A percentile compares a stretch with the other conserved stretches of the same genome.
phyloP scores from a whole-genome alignment of 2,888 invertebrate species.

The Ochropleura plecta region DNA sequence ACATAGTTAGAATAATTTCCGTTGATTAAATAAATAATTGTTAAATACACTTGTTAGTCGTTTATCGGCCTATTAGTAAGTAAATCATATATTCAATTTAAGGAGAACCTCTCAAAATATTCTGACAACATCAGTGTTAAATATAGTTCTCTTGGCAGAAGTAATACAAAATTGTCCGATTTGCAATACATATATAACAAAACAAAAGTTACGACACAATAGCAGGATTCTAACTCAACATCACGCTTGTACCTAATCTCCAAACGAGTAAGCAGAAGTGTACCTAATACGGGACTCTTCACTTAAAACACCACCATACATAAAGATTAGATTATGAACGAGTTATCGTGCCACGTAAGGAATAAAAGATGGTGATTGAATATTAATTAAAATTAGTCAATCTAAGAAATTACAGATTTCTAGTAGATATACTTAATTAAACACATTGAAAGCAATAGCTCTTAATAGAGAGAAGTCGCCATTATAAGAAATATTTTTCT shows the following conservation, averaged over 20 bases:
- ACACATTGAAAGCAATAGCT: neutral
- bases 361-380: neutral
- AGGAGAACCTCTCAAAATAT: neutral
- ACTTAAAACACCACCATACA: no score
- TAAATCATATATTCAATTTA: neutral
- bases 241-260: no score
- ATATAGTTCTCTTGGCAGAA: neutral
- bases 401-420: neutral
- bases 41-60: slow-evolving; percentile 18
- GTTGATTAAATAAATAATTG: slow-evolving; percentile 10
- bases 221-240: no score
- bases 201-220: no score
- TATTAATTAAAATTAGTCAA: neutral
- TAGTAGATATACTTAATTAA: neutral
- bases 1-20: slow-evolving; percentile 6
- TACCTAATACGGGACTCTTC: no score
- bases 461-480: neutral
- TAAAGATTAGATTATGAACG: no score
- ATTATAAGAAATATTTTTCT: no score
- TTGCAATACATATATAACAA: neutral
- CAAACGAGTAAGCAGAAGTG: no score
- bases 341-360: no score
- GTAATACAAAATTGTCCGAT: neutral
- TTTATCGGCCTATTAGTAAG: slow-evolving; percentile 38
- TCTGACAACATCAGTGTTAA: neutral